A percentile compares a stretch with the other conserved stretches of the same genome.
These are phyloP conservation scores for Isaurus tuberculatus DNA, from an alignment of 92 coral and sea anemone genomes.

Conservation along the genomic window DNA sequence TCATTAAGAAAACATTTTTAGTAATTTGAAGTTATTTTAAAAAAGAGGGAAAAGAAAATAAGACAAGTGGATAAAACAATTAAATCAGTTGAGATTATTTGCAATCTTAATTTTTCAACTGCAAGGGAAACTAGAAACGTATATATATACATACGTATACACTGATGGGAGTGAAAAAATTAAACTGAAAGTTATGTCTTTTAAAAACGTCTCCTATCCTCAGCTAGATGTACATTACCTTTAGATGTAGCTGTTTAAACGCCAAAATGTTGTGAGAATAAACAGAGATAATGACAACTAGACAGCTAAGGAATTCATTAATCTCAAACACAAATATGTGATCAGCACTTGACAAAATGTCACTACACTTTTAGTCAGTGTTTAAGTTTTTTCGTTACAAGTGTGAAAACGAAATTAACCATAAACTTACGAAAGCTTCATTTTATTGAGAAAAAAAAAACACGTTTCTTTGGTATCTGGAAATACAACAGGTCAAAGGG, in stretches of 20 bases:
- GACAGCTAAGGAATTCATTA: constrained; percentile 10
- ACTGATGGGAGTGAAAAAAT: background rate
- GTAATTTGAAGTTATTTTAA: background rate
- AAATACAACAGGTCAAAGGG: background rate
- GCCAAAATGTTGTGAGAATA: constrained; percentile 28
- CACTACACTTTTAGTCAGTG: background rate
- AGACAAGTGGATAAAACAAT: constrained; percentile 22
- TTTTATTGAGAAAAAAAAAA: background rate
- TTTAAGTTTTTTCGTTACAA: background rate
- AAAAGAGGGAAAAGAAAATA: constrained; percentile 19
- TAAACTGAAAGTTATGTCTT: background rate
- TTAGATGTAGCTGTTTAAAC: constrained; percentile 19
- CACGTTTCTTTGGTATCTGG: background rate
- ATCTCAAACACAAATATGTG: constrained; percentile 7
- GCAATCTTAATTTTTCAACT: background rate
- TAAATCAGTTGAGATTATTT: constrained; percentile 9
- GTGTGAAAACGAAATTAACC: background rate
- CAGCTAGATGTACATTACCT: background rate
- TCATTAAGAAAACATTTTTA: constrained; percentile 18
- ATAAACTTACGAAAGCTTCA: background rate
- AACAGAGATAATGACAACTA: background rate
- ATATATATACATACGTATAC: background rate
- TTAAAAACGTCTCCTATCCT: background rate
- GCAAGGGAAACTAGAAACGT: background rate
- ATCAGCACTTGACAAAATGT: background rate